A percentile compares a stretch with the other conserved stretches of the same genome.
Conservation (phyloP, 2,888 invertebrate species). For the Cetonia aurata region DNA sequence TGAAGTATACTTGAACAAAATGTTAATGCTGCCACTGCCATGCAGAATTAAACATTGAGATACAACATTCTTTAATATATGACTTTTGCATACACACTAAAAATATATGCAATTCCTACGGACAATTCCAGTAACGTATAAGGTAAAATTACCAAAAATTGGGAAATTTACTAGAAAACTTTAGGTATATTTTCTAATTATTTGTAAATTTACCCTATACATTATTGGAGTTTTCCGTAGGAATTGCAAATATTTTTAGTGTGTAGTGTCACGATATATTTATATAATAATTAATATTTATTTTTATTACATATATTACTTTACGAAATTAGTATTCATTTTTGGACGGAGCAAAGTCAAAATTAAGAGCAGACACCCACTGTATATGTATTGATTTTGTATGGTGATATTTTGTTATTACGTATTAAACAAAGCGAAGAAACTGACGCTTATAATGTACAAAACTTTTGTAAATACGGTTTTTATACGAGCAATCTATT, state of each 20-base stretch:
- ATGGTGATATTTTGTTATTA: no score
- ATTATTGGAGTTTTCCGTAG: no score
- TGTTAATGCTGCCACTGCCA: conserved; percentile 67
- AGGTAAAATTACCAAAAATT: no score
- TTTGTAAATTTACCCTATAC: no score
- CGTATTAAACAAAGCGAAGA: background rate
- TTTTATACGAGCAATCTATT: conserved; percentile 36
- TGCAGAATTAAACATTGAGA: conserved; percentile 65
- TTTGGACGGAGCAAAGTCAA: background rate
- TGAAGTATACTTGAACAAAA: conserved; percentile 53
- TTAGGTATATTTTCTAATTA: no score
- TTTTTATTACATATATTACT: background rate
- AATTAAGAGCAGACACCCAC: background rate
- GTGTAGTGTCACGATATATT: no score
- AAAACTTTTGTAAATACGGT: conserved; percentile 17
- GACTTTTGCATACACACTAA: no score
- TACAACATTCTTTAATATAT: background rate
- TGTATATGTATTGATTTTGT: background rate
- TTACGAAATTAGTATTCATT: background rate
- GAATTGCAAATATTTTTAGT: no score
- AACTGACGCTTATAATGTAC: conserved; percentile 10
- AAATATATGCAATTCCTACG: no score
- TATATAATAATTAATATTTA: no score
- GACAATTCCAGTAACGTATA: no score
- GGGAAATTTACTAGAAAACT: no score